Evolutionary conservation across 2,797 vertebrate species (phyloP), one percentile per base, ranked within the genome.

Genomic region (Tauraco hartlaubi): DNA sequence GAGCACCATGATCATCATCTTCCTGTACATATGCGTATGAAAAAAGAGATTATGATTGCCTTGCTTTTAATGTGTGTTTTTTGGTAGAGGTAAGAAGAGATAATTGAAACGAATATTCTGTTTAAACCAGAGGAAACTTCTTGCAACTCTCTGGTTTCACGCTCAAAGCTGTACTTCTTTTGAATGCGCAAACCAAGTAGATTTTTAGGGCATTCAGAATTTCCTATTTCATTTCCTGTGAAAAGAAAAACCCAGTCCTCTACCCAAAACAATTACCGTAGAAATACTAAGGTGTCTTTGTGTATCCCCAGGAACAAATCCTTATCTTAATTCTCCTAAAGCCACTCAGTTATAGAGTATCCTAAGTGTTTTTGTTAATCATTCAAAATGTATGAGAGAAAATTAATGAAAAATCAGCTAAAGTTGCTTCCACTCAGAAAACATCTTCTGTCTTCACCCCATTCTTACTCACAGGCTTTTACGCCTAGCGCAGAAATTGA

Each of bases 91-190:
- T 54, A 89, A 58, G 61, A 85, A 63, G 26, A 61, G 9, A 21
- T 35, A 67, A 88, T 15, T 83, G 26, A 87, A 68, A 51, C 20
- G 5, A 89, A 49, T 11, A n/a, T 51, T 59, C 18, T 35, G 3
- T 64, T 91, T 91, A 72, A 92, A 61, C 4, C 29, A 77, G 55
- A 77, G 26, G 37, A 82, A 93, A 52, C 19, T 58, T 78, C n/a
- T 76, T 79, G 22, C 37, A 37, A 3, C 10, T 39, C 2, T 23
- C 12, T 51, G 11, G 5, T 48, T 89, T 84, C 72, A 75, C 33
- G 35, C 6, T 85, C 23, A 55, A 23, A 71, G 11, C 16, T 62
- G 23, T 33, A 33, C 48, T 88, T 74, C 26, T 48, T 74, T 52
- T 33, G 26, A 68, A 69, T 59, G 14, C 41, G 12, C 51, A 86